Evolutionary conservation across 2,113 vertebrate species (phyloP), one percentile per base, ranked within the genome.

Genomic region (Campylomormyrus numenius): DNA sequence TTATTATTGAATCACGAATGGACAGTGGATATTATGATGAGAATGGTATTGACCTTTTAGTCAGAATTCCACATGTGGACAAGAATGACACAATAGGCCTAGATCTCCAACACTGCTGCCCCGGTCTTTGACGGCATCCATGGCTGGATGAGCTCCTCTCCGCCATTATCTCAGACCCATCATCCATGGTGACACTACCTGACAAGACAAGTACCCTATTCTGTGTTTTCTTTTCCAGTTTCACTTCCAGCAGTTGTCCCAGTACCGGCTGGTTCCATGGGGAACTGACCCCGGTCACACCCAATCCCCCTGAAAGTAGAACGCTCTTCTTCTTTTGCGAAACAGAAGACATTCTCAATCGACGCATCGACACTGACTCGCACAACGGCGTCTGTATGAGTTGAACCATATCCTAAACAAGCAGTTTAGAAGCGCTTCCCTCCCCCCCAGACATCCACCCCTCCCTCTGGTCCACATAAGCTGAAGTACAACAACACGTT

Each of bases 171-270:
- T 27, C 84, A 50, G 45, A 48, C 45, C 24, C 84, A 85, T 27
- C 84, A 49, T n/a, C 19, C 84, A 89, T 21, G 66, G 88, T 80
- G 46, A 77, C 17, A 42, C 17, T 15, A 86, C n/a, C 21, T 86
- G 66, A 77, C 62, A 86, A 49, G 74, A 50, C 46, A 49, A 89
- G 66, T 13, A 39, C 62, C 66, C 62, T n/a, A 24, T 46, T 87
- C 86, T 53, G 31, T 19, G 70, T 19, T 39, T 53, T 52, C 31
- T 87, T 52, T 87, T 19, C 50, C 48, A 45, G 88, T 89, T 89
- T 89, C 88, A 89, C 88, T 77, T 89, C 88, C 88, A 53, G 5
- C 15, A 70, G 56, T 62, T 88, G 31, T 88, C 31, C 56, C 87
- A 31, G 56, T 62, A 24, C n/a, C 5, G 13, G 35, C 35, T 39